Conservation (phyloP, 2,888 invertebrate genomes). For the Amphipoea oculea region DNA sequence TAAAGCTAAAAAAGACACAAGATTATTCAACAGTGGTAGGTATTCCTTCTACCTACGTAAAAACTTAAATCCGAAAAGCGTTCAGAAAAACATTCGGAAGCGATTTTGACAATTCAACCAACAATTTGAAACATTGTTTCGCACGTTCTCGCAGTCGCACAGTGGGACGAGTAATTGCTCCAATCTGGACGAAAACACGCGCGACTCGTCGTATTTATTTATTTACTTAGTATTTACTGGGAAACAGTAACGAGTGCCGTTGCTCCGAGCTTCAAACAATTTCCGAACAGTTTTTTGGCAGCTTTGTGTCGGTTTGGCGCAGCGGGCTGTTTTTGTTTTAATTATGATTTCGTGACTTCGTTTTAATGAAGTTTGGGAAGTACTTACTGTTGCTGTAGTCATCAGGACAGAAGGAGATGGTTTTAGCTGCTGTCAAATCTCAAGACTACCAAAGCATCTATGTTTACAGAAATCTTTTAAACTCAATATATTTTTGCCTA, state of each 20-base stretch:
- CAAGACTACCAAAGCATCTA: not conserved
- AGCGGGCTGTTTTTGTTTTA: constrained; percentile 60
- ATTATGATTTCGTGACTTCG: constrained; percentile 62
- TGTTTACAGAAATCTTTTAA: not conserved
- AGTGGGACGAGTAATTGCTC: constrained; percentile 82
- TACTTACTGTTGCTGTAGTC: constrained; percentile 8
- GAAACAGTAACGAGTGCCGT: constrained; percentile 82
- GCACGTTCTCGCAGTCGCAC: constrained; percentile 64
- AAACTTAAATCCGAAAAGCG: constrained; percentile 35
- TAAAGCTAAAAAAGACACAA: not conserved
- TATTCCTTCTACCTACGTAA: constrained; percentile 8
- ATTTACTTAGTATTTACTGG: constrained; percentile 88
- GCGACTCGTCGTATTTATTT: constrained; percentile 85
- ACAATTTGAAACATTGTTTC: constrained; percentile 74
- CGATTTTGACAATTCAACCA: constrained; percentile 69
- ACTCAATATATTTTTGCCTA: not conserved
- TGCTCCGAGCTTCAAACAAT: constrained; percentile 59
- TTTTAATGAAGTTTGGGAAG: constrained; percentile 53
- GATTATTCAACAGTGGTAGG: not conserved
- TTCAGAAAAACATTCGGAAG: constrained; percentile 58
- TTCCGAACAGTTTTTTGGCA: constrained; percentile 64
- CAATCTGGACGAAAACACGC: constrained; percentile 87
- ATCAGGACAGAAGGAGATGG: not conserved
- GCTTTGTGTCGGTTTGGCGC: constrained; percentile 52
- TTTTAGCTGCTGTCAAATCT: not conserved